Evolutionary conservation across 2,888 invertebrate genomes (phyloP).

Genomic region (Capitulum mitella): DNA sequence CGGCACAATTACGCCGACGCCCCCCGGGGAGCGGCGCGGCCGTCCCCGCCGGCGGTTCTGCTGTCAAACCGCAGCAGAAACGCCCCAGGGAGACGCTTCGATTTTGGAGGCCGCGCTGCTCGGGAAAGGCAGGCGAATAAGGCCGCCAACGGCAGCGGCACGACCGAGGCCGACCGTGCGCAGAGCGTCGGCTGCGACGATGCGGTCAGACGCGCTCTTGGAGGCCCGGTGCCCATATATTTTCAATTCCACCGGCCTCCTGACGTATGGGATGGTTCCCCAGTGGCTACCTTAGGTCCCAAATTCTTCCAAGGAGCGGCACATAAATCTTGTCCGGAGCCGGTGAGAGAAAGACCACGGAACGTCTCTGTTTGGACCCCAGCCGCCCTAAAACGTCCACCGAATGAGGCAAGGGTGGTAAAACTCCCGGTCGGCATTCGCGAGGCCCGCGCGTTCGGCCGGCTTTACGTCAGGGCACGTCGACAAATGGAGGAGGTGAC

Average conservation of each 20-base stretch:
- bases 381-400: slow-evolving; percentile 6
- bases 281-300: slow-evolving; percentile 5
- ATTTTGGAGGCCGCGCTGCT: neutral
- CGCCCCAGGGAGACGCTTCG: neutral
- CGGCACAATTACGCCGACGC: neutral
- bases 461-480: neutral
- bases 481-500: slow-evolving; percentile 3
- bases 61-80: neutral
- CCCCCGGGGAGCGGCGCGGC: neutral
- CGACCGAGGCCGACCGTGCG: neutral
- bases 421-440: neutral
- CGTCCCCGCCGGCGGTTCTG: neutral
- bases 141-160: neutral
- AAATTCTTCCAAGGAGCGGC: slow-evolving; percentile 10
- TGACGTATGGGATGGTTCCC: slow-evolving; percentile 6
- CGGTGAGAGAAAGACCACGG: neutral
- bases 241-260: neutral
- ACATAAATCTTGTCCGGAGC: neutral
- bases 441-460: neutral
- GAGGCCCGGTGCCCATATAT: neutral
- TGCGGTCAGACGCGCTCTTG: neutral
- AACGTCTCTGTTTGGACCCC: neutral
- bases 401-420: slow-evolving; percentile 19
- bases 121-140: neutral
- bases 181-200: neutral